These are phyloP conservation scores for Oreochromis aureus DNA, from an alignment of 2,113 vertebrate species.

Conservation along the genomic window DNA sequence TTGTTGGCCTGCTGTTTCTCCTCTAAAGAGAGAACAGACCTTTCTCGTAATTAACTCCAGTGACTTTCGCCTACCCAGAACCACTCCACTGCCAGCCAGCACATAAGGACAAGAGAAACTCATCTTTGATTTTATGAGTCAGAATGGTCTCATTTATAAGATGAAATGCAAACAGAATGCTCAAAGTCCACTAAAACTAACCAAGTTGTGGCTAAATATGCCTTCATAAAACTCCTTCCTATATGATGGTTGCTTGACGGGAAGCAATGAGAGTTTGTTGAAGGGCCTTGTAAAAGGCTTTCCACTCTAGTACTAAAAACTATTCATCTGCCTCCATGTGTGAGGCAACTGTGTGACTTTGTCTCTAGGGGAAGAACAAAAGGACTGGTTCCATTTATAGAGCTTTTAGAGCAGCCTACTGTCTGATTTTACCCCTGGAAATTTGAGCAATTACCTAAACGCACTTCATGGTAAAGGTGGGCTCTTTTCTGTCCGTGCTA, in stretches of 20 bases:
- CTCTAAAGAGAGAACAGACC: conserved; percentile 16
- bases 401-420: conserved; percentile 5
- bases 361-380: conserved; percentile 21
- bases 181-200: neutral
- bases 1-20: conserved; percentile 3
- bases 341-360: conserved; percentile 9
- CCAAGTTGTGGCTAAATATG: neutral
- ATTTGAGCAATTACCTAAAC: conserved; percentile 11
- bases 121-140: conserved; percentile 1
- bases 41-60: conserved; percentile 46
- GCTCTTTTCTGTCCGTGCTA: neutral
- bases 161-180: conserved; percentile 10
- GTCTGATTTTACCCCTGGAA: conserved; percentile 20
- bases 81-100: neutral
- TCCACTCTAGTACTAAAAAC: neutral
- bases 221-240: neutral
- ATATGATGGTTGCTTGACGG: conserved; percentile 1
- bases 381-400: conserved; percentile 18
- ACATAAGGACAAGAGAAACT: neutral
- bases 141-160: conserved; percentile 6
- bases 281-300: conserved; percentile 30
- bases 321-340: neutral
- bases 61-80: conserved; percentile 3
- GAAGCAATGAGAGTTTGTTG: neutral
- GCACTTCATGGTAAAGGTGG: neutral